Percentiles rank a stretch among this genome's conserved stretches.
These are phyloP conservation scores for Hydra vulgaris DNA, from an alignment of 30 jellyfish, hydroid and myxozoan species.

Conservation along the genomic window DNA sequence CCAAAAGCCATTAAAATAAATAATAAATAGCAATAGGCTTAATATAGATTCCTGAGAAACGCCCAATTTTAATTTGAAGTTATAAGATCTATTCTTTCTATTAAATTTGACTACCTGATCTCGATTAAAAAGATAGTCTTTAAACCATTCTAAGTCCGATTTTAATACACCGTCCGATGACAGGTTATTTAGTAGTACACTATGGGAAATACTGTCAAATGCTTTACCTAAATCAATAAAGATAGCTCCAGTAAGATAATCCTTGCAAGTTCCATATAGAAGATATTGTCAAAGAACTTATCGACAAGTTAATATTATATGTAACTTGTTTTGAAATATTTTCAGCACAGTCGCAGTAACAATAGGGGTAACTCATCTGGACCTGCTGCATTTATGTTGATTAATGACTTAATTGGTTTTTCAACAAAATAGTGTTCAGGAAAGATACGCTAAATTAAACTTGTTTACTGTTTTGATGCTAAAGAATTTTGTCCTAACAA, in stretches of 20 bases:
- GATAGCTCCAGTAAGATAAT: conserved; percentile 40
- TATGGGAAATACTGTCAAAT: conserved; percentile 43
- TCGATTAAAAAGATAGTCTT: neutral
- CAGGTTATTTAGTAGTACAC: conserved; percentile 31
- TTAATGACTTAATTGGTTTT: too few relatives aligned
- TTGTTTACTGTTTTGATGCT: too few relatives aligned
- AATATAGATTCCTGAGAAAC: too few relatives aligned
- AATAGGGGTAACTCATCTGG: neutral
- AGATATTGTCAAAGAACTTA: conserved; percentile 27
- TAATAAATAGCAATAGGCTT: too few relatives aligned
- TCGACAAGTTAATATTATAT: conserved; percentile 20
- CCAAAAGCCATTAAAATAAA: too few relatives aligned
- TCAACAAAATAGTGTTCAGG: neutral
- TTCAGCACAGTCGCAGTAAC: neutral
- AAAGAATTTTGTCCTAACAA: too few relatives aligned
- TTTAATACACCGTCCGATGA: conserved; percentile 33
- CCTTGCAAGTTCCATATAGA: conserved; percentile 34
- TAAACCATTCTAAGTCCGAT: neutral
- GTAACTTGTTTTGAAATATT: neutral
- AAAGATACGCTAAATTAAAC: neutral
- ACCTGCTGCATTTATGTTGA: neutral
- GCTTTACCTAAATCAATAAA: conserved; percentile 46
- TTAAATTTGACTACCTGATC: too few relatives aligned
- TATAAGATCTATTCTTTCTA: too few relatives aligned
- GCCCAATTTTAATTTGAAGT: too few relatives aligned